Evolutionary conservation across 1,140 invertebrate genomes (phyloP), one percentile per base, ranked within the genome.

Genomic region (Sinonovacula constricta): DNA sequence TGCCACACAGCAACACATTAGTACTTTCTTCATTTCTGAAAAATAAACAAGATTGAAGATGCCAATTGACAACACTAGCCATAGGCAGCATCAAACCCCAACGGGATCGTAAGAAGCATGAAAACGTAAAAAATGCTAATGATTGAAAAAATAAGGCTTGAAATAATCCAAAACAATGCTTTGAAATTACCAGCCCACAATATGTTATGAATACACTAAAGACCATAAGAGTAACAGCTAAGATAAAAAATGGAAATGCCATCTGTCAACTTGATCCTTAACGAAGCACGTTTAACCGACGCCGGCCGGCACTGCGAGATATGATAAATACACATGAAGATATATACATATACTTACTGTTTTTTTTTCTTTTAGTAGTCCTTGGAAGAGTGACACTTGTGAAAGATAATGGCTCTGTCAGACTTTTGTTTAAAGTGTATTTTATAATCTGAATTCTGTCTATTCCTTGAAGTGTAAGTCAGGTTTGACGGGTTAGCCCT

Each of bases 1-100:
- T 36, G 66, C 75, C 36, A 33, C 66, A 78, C 75, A 78, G 49
- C 54, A 69, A 31, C 68, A 51, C 0, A 26, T 4, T 49, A 67
- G 0, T 30, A 24, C 62, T n/a, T 33, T 62, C 33, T 53, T 67
- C 72, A 66, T 76, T 18, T 33, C 62, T 65, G 62, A 33, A 65
- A 65, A 33, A 2, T 33, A 34, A 26, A 45, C 18, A 10, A 45
- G 18, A 45, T 45, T 10, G 39, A 45, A 45, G 39, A 45, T 45
- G 18, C 39, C 39, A 45, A 45, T 18, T 45, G n/a, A 10, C 39
- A 45, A 45, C 18, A 45, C 39, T 10, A 45, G 39, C 18, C 39
- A 45, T 7, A 10, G 7, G 18, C 7, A 18, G 39, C 39, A 10
- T 10, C 18, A 45, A 18, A 18, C 39, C 39, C 18, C 7, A 45